A percentile compares a stretch with the other conserved stretches of the same genome.
phyloP scores from a whole-genome alignment of 2,113 vertebrate genomes.

The Thunnus maccoyii region DNA sequence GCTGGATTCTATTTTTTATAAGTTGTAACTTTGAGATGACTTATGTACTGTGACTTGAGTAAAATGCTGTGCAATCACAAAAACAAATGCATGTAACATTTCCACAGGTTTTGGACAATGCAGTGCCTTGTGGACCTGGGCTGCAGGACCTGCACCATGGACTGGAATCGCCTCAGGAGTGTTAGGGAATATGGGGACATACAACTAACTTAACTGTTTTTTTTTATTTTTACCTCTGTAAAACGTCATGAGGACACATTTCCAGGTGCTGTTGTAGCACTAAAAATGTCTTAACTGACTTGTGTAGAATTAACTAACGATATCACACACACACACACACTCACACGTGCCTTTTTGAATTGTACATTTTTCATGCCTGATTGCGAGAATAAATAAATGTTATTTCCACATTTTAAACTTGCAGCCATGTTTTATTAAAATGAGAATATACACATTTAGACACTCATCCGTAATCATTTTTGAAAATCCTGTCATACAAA shows the following conservation, averaged over 20 bases:
- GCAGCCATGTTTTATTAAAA: constrained; percentile 37
- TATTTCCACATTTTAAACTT: constrained; percentile 46
- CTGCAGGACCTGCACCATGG: constrained; percentile 53
- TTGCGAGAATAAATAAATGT: constrained; percentile 50
- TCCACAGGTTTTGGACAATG: constrained; percentile 56
- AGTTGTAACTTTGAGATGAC: no score
- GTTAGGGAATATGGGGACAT: constrained; percentile 49
- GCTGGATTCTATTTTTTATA: no score
- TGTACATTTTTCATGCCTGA: constrained; percentile 54
- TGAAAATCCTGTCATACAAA: neutral
- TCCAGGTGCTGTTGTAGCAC: constrained; percentile 38
- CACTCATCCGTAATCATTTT: neutral
- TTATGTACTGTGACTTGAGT: no score
- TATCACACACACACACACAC: constrained; percentile 10
- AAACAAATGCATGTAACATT: neutral
- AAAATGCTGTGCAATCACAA: no score
- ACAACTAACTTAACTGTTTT: constrained; percentile 46
- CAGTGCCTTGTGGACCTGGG: constrained; percentile 33
- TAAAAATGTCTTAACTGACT: constrained; percentile 44
- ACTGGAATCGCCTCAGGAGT: constrained; percentile 67
- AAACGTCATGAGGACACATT: constrained; percentile 38
- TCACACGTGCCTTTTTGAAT: constrained; percentile 64
- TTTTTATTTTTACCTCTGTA: constrained; percentile 32
- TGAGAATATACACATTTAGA: constrained; percentile 11
- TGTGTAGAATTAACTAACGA: constrained; percentile 38